phyloP scores from a whole-genome alignment of 2,797 vertebrate genomes.

The Scarus forsteni region DNA sequence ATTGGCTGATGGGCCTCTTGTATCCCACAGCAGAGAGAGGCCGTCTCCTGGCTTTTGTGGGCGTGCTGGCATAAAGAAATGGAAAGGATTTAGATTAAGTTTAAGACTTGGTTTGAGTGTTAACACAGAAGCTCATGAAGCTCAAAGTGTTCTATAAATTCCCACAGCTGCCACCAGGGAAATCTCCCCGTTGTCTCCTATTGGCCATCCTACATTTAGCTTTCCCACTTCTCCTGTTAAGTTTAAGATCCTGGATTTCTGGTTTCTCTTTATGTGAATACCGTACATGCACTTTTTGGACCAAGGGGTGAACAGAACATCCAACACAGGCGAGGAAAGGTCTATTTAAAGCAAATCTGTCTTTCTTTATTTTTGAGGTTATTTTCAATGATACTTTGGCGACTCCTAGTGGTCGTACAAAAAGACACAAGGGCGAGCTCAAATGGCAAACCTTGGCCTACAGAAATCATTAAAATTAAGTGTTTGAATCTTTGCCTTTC shows the following conservation, averaged over 20 bases:
- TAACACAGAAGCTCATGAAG: constrained; percentile 4
- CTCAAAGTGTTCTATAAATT: neutral
- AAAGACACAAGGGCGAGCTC: neutral
- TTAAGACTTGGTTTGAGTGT: neutral
- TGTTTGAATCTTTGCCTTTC: no score
- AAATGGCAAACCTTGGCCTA: neutral
- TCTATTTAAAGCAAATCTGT: neutral
- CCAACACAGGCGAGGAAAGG: no score
- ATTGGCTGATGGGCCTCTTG: constrained; percentile 97
- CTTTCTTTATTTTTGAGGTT: no score
- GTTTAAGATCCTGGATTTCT: neutral
- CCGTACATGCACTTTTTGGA: constrained; percentile 11
- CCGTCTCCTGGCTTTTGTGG: constrained; percentile 89
- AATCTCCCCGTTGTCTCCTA: neutral
- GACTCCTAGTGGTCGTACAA: constrained; percentile 5
- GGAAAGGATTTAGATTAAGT: constrained; percentile 2
- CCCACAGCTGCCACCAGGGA: neutral
- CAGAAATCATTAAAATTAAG: neutral
- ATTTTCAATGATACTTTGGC: neutral
- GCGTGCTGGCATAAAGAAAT: constrained; percentile 71
- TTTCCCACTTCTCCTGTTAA: neutral
- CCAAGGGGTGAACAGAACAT: constrained; percentile 1
- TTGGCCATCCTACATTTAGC: constrained; percentile 1
- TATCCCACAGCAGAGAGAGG: constrained; percentile 94
- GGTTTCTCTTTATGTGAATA: neutral